Base-by-base conservation (phyloP, 2,888 invertebrate genomes). In the Anticlea derivata region DNA sequence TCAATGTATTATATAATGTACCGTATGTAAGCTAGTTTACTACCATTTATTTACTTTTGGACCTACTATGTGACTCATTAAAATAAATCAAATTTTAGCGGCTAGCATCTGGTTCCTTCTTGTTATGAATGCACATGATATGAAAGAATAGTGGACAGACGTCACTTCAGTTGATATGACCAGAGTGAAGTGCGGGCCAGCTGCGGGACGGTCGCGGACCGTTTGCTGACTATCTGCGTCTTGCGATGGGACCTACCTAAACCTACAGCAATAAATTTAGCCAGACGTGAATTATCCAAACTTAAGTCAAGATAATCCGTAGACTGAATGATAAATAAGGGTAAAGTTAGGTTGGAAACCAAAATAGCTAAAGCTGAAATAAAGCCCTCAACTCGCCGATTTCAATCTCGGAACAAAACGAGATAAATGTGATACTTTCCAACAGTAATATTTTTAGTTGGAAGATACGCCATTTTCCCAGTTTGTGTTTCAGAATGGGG, bases 291-390 rank as follows among this genome's bases (percentile, higher is more conserved):
- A 38, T 50, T 56, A 39, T 31, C 53, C 47, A 55, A 58, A 60
- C 59, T 53, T 46, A 3, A 54, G 49, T 52, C 41, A 46, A 45
- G 57, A 47, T 41, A 60, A 63, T 60, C 57, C 58, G 10, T 31
- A 56, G 55, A 60, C 17, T 46, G 52, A 61, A 67, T 65, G 50
- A 63, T 63, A 60, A 38, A 65, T 52, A 55, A 35, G 33, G 53
- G 59, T 46, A 39, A 40, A 29, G 23, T 40, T 39, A 43, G 17
- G 48, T 33, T 24, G 23, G 29, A 39, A 30, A 50, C 39, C 50
- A 50, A 55, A n/a, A 57, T 55, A 40, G 31, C 34, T 41, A 43
- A 37, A 47, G 40, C 49, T 53, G 8, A 34, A 38, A 45, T 52
- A 30, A 29, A 38, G 30, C 33, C 17, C 12, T 43, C 27, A 43